These are phyloP conservation scores for Trachymyrmex cornetzi DNA, from an alignment of 1,140 invertebrate genomes.

Conservation along the genomic window DNA sequence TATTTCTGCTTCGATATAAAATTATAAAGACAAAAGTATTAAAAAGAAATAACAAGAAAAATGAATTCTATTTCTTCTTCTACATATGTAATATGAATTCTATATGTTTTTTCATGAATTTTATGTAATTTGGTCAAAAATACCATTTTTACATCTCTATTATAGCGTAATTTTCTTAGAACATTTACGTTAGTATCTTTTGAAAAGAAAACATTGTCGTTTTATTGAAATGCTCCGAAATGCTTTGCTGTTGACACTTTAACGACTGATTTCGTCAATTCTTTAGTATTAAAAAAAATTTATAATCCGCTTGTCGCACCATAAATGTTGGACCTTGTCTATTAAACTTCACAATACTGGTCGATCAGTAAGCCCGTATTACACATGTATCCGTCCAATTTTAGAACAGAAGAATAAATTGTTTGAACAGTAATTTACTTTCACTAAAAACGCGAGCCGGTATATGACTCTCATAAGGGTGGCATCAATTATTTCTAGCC, in stretches of 20 bases:
- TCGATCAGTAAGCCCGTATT: background rate
- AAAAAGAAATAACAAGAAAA: no score
- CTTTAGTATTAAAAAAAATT: background rate
- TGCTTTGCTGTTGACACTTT: background rate
- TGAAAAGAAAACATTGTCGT: background rate
- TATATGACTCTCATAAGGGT: constrained; percentile 8
- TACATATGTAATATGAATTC: no score
- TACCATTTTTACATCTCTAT: no score
- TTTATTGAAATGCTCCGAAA: background rate
- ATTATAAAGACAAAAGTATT: no score
- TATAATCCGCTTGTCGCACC: background rate
- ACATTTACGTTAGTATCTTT: background rate
- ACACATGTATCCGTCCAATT: constrained; percentile 36
- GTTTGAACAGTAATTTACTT: constrained; percentile 35
- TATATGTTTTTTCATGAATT: no score
- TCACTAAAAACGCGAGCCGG: constrained; percentile 40
- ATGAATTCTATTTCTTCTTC: no score
- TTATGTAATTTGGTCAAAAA: no score
- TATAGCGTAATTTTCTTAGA: background rate
- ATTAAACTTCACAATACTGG: background rate
- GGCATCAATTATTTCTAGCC: constrained; percentile 73
- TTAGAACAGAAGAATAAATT: constrained; percentile 46
- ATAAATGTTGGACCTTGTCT: background rate
- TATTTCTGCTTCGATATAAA: no score
- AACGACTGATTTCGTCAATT: background rate